Evolutionary conservation across 2,797 vertebrate species (phyloP).

Genomic region (Liparis tanakae): DNA sequence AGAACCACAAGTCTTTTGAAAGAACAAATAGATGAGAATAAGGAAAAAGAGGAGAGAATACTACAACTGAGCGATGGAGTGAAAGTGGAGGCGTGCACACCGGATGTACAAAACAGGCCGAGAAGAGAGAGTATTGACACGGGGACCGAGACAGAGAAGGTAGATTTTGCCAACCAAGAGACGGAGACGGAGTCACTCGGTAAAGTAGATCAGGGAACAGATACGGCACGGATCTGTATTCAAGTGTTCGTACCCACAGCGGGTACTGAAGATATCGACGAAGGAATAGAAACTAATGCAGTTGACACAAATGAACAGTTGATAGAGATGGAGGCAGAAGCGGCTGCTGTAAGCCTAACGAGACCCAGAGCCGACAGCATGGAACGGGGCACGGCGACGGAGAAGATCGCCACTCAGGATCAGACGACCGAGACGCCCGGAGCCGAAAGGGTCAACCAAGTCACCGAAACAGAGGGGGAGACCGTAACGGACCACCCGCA

Average conservation of each 20-base stretch:
- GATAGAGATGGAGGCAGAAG: slow-evolving; percentile 48
- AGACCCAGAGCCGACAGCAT: slow-evolving; percentile 77
- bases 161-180: slow-evolving; percentile 68
- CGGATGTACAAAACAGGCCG: slow-evolving; percentile 52
- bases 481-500: slow-evolving; percentile 66
- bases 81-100: slow-evolving; percentile 69
- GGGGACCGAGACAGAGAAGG: slow-evolving; percentile 60
- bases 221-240: slow-evolving; percentile 74
- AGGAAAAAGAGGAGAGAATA: slow-evolving; percentile 87
- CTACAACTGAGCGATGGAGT: slow-evolving; percentile 84
- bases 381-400: slow-evolving; percentile 75
- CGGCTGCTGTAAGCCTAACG: slow-evolving; percentile 33
- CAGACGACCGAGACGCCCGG: slow-evolving; percentile 72
- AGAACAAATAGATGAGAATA: slow-evolving; percentile 87
- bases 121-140: slow-evolving; percentile 78
- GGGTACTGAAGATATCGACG: slow-evolving; percentile 42
- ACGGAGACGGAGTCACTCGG: slow-evolving; percentile 58
- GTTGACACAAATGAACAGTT: slow-evolving; percentile 41
- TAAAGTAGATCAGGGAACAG: slow-evolving; percentile 77
- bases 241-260: slow-evolving; percentile 58
- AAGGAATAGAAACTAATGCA: slow-evolving; percentile 35
- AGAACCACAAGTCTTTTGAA: slow-evolving; percentile 82
- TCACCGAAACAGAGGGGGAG: slow-evolving; percentile 71
- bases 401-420: slow-evolving; percentile 70
- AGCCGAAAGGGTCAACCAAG: slow-evolving; percentile 63